These are phyloP conservation scores for Coregonus clupeaformis DNA, from an alignment of 2,113 vertebrate species.

Conservation along the genomic window DNA sequence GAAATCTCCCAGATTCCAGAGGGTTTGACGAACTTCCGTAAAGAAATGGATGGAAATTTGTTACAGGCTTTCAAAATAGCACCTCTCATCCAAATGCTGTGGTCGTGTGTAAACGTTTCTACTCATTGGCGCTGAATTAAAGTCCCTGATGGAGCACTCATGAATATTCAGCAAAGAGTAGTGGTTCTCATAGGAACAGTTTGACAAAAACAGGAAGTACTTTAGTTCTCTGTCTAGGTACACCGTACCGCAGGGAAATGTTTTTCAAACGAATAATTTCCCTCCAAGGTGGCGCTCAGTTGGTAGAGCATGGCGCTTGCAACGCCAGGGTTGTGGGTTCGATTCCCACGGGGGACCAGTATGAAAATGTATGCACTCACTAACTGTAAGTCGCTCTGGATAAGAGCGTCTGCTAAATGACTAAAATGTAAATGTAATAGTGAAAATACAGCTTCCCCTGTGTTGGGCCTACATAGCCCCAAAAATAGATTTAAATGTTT, in stretches of 20 bases:
- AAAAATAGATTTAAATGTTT: no score
- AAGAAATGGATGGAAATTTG: conserved; percentile 21
- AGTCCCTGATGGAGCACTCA: conserved; percentile 21
- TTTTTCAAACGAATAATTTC: conserved; percentile 24
- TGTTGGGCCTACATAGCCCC: no score
- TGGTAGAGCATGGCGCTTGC: no score
- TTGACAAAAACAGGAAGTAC: conserved; percentile 31
- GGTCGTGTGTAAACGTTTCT: conserved; percentile 25
- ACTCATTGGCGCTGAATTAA: conserved; percentile 23
- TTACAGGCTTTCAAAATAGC: neutral
- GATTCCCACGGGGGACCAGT: no score
- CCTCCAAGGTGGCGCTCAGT: no score
- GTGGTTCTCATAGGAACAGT: conserved; percentile 20
- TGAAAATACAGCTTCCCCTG: no score
- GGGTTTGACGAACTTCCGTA: conserved; percentile 28
- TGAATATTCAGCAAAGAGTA: conserved; percentile 43
- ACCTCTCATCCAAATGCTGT: conserved; percentile 20
- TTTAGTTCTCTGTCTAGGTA: conserved; percentile 18
- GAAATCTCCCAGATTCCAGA: conserved; percentile 37
- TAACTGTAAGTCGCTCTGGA: no score
- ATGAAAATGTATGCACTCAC: no score
- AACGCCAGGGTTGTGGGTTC: no score
- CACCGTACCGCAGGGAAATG: neutral
- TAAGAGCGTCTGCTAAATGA: no score
- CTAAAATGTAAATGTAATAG: no score